Evolutionary conservation across 2,797 vertebrate species (phyloP).

Genomic region (Chaenodraco wilsoni): DNA sequence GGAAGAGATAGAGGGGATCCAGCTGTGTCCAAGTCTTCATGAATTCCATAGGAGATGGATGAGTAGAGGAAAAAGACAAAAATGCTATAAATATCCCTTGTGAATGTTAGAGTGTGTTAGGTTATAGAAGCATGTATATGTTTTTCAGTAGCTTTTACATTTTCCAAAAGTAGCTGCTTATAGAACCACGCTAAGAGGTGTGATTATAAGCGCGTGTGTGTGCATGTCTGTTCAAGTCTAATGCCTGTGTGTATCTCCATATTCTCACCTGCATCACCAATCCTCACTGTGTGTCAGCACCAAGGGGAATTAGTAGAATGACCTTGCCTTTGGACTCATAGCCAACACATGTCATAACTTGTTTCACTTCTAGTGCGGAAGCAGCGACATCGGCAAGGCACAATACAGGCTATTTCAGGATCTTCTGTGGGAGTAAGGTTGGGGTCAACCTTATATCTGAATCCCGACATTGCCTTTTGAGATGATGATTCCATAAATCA

Average conservation of each 20-base stretch:
- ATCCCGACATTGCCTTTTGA: conserved; percentile 49
- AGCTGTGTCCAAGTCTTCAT: conserved; percentile 72
- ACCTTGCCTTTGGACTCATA: conserved; percentile 68
- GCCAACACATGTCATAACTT: conserved; percentile 65
- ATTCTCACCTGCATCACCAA: conserved; percentile 41
- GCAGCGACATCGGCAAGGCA: conserved; percentile 45
- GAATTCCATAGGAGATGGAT: conserved; percentile 65
- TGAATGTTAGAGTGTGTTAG: conserved; percentile 49
- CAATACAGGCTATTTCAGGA: conserved; percentile 62
- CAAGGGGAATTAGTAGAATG: conserved; percentile 46
- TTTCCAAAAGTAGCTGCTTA: conserved; percentile 30
- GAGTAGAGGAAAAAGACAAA: conserved; percentile 49
- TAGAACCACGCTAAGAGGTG: conserved; percentile 19
- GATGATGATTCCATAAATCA: conserved; percentile 36
- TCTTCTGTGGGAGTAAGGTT: conserved; percentile 5
- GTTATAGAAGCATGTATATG: conserved; percentile 44
- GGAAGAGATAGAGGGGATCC: conserved; percentile 61
- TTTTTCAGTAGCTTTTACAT: conserved; percentile 1
- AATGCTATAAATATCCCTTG: conserved; percentile 55
- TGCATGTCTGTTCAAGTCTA: conserved; percentile 18
- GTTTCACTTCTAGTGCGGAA: conserved; percentile 65
- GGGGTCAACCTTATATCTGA: conserved; percentile 7
- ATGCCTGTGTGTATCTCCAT: conserved; percentile 36
- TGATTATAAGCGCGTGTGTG: conserved; percentile 1
- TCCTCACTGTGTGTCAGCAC: conserved; percentile 57